These are phyloP conservation scores for Petromus typicus DNA, from an alignment of 2,113 vertebrate species.

Conservation along the genomic window DNA sequence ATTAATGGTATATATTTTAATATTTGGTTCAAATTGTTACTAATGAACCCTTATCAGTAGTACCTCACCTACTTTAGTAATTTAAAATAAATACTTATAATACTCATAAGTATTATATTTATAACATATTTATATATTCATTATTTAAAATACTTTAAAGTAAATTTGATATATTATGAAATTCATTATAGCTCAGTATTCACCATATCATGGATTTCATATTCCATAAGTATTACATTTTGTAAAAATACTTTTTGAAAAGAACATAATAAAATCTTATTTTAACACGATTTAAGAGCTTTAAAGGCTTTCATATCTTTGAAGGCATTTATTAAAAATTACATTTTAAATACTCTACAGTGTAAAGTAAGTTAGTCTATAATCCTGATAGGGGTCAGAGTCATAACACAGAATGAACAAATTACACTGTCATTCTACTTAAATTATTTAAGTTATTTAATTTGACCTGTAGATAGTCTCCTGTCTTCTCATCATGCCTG, in stretches of 20 bases:
- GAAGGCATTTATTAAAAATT: slow-evolving; percentile 89
- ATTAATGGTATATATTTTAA: slow-evolving; percentile 41
- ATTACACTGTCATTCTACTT: slow-evolving; percentile 97
- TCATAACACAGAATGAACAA: slow-evolving; percentile 97
- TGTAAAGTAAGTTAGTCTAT: slow-evolving; percentile 92
- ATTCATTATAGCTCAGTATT: too few species aligned
- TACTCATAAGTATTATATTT: neutral
- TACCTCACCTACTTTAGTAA: slow-evolving; percentile 20
- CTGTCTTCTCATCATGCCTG: slow-evolving; percentile 93
- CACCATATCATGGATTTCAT: too few species aligned
- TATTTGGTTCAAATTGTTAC: slow-evolving; percentile 27
- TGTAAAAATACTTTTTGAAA: slow-evolving; percentile 78
- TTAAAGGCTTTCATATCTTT: slow-evolving; percentile 84
- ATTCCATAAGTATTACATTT: slow-evolving; percentile 1
- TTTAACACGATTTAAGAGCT: slow-evolving; percentile 84
- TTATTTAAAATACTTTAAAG: slow-evolving; percentile 51
- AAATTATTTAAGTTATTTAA: slow-evolving; percentile 99
- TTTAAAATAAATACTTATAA: neutral
- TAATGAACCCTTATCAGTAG: slow-evolving; percentile 20
- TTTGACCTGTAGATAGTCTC: slow-evolving; percentile 96
- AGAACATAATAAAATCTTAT: slow-evolving; percentile 79
- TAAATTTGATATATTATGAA: slow-evolving; percentile 56
- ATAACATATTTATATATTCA: neutral
- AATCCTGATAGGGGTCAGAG: slow-evolving; percentile 96
- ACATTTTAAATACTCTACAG: slow-evolving; percentile 90